These are phyloP conservation scores for Cochlearius cochlearius DNA, from an alignment of 2,113 vertebrate species.

Conservation along the genomic window DNA sequence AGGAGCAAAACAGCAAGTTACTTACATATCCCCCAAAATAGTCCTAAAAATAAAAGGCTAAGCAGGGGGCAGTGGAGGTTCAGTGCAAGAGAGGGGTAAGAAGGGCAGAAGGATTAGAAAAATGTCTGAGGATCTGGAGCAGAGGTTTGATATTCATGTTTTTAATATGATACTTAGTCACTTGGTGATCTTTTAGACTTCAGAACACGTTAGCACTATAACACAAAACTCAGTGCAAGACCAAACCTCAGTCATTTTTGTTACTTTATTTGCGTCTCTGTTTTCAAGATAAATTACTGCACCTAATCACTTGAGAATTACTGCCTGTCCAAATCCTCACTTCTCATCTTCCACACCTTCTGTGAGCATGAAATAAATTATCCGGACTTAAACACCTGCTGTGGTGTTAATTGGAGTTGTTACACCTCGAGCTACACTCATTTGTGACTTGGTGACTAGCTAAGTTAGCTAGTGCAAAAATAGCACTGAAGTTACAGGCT, in stretches of 20 bases:
- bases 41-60: not conserved
- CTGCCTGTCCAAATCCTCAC: not conserved
- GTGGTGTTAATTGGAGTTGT: not conserved
- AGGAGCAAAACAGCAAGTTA: not conserved
- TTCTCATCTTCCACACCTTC: not conserved
- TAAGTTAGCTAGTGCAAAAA: not conserved
- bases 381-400: not conserved
- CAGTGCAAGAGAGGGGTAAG: not conserved
- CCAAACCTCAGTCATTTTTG: not conserved
- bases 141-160: not conserved
- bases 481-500: not conserved
- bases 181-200: not conserved
- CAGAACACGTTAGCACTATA: not conserved
- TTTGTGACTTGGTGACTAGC: not conserved
- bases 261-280: not conserved
- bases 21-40: not conserved
- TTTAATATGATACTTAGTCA: not conserved
- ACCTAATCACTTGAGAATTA: not conserved
- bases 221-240: not conserved
- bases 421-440: not conserved
- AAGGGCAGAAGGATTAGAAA: not conserved
- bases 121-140: not conserved
- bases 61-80: rapidly evolving
- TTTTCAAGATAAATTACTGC: not conserved
- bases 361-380: not conserved